Base-by-base conservation (phyloP, 2,113 vertebrate genomes). In the Bolborhynchus lineola region DNA sequence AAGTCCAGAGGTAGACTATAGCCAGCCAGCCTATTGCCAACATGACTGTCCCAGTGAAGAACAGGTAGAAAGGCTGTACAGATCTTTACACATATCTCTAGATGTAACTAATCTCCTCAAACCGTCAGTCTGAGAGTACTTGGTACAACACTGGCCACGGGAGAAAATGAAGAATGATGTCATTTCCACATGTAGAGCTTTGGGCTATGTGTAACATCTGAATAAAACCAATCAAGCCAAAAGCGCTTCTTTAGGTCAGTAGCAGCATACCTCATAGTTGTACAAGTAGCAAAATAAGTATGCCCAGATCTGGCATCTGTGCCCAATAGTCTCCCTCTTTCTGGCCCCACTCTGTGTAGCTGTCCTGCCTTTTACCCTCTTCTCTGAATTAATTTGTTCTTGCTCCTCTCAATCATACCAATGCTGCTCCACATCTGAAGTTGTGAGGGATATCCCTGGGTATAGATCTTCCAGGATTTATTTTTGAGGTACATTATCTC, bases 261-360 rank as follows among this genome's bases (percentile, higher is more conserved):
- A 87, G 12, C 39, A 76, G 8, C 23, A 69, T 37, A 29, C 1
- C 0, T 28, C 74, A 42, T 37, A 50, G 6, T 3, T 60, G 29
- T 33, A 12, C 13, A 75, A 53, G 10, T 50, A 85, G 53, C 24
- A 70, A 69, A 93, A 16, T 14, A 57, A 47, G 6, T 39, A 71
- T 37, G 23, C 23, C 6, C 33, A 60, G 20, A 76, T 55, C 14
- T 16, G 23, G 6, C 8, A n/a, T 85, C 20, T 57, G 29, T 69
- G 46, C 13, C 18, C 1, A 3, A 71, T 24, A 35, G 26, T 33
- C 5, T 84, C 28, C 7, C 13, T 76, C 23, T 31, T 85, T 55
- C 19, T 2, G 5, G 15, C 29, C 23, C 7, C 13, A 21, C 0
- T 0, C 4, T 78, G 62, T 10, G 10, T 25, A 41, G 13, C 12